Evolutionary conservation across 1,140 invertebrate species (phyloP), one percentile per base, ranked within the genome.

Genomic region (Drosophila asahinai): DNA sequence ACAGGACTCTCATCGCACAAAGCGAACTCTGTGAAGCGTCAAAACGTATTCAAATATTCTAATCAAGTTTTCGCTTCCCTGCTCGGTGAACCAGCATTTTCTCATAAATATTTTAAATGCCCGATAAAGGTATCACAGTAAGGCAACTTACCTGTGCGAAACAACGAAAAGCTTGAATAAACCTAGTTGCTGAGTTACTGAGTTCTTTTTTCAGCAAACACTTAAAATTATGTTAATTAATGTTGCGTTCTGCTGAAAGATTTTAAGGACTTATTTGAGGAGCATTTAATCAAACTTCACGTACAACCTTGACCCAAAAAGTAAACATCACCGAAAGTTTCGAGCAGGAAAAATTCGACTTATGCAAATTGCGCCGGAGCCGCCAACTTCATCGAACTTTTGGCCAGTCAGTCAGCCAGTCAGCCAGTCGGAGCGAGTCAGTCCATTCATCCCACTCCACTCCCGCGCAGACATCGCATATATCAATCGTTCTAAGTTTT

Each of bases 401-500:
- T 27, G 62, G 55, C 54, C 48, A 45, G 36, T 22, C 33, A 15
- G 43, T 33, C 42, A 33, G 6, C 25, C 40, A 45, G 38, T 25
- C 57, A 63, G 19, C 55, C 54, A 68, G 38, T 36, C 22, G 25
- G 66, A 55, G 40, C 40, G 33, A 68, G 80, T 72, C 72, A 80
- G 81, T 86, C 76, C 72, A 91, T 87, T 73, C 83, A 82, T 81
- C 58, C 65, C 64, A 36, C 68, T 57, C 45, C 54, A 33, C 71
- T 57, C 47, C 54, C 49, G 25, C 63, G n/a, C 52, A 43, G 40
- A 48, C 63, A 82, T 81, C 68, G 77, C 83, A 76, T 87, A 83
- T 87, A 89, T 89, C 84, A 87, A 87, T 87, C 77, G 83, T 45
- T 76, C 77, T 60, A 83, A 81, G 74, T 87, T 84, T 89, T 79